These are phyloP conservation scores for Antheraea mylitta DNA, from an alignment of 1,140 invertebrate genomes.

Conservation along the genomic window DNA sequence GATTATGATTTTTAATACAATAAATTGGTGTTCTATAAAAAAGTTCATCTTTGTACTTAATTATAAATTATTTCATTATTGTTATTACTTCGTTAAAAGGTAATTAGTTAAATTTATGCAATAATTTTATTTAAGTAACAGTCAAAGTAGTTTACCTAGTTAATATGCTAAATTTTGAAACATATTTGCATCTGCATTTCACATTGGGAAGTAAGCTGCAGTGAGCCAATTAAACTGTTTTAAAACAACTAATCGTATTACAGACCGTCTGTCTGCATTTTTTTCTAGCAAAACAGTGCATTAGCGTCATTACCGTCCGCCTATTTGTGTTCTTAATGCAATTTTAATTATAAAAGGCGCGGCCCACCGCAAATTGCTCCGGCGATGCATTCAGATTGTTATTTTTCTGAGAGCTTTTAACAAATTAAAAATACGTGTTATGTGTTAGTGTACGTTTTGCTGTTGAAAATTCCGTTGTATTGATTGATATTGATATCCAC, in stretches of 20 bases:
- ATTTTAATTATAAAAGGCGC: constrained; percentile 75
- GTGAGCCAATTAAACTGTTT: constrained; percentile 13
- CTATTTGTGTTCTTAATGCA: constrained; percentile 66
- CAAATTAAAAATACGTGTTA: constrained; percentile 54
- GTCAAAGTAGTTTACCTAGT: not conserved
- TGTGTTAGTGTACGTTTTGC: not conserved
- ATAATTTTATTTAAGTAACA: not conserved
- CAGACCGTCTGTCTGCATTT: constrained; percentile 36
- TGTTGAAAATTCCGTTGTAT: not conserved
- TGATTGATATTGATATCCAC: constrained; percentile 1
- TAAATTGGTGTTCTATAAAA: too few species aligned
- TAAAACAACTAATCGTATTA: constrained; percentile 38
- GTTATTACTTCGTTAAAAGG: too few species aligned
- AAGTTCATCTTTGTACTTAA: too few species aligned
- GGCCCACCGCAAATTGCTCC: constrained; percentile 47
- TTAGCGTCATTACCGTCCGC: constrained; percentile 47
- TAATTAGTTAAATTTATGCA: constrained; percentile 9
- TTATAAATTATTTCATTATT: too few species aligned
- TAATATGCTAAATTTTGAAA: not conserved
- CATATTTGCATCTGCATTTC: not conserved
- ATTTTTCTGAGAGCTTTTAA: constrained; percentile 67
- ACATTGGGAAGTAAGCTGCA: not conserved
- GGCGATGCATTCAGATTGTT: constrained; percentile 54
- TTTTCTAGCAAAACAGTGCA: constrained; percentile 51
- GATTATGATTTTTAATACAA: too few species aligned